Percentiles rank a stretch among this genome's conserved stretches.
These are phyloP conservation scores for Entosphenus tridentatus DNA, from an alignment of 2,113 vertebrate species.

Conservation along the genomic window DNA sequence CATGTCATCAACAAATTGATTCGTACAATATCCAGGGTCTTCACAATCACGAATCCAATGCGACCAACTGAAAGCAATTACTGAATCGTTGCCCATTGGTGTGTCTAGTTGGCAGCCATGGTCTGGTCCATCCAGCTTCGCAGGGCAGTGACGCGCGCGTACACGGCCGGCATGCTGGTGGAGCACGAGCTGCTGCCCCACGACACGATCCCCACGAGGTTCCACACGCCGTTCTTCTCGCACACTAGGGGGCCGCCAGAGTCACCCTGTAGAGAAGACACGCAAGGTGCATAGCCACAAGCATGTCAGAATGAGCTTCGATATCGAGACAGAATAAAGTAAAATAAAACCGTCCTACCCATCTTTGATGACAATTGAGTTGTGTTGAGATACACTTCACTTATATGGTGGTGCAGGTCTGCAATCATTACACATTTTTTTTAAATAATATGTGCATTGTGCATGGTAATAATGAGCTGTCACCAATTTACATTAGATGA, in stretches of 20 bases:
- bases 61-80: neutral
- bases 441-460: conserved; percentile 9
- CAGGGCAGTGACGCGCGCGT: conserved; percentile 1
- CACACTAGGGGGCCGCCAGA: conserved; percentile 10
- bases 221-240: neutral
- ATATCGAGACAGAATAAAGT: neutral
- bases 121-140: conserved; percentile 2
- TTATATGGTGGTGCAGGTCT: neutral
- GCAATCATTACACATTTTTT: neutral
- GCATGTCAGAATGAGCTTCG: neutral
- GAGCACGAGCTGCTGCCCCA: conserved; percentile 10
- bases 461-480: neutral
- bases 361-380: neutral
- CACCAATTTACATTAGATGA: neutral
- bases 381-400: neutral
- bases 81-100: neutral
- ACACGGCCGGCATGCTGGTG: neutral
- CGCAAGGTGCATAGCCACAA: neutral
- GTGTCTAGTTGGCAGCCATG: conserved; percentile 3
- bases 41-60: too few species aligned
- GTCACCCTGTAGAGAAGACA: conserved; percentile 10
- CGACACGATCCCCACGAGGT: conserved; percentile 7
- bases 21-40: too few species aligned
- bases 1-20: too few species aligned
- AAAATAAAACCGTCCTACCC: neutral